A percentile compares a stretch with the other conserved stretches of the same genome.
Evolutionary conservation across 2,888 invertebrate species (phyloP).

Genomic region (Dolichopus griseipennis): DNA sequence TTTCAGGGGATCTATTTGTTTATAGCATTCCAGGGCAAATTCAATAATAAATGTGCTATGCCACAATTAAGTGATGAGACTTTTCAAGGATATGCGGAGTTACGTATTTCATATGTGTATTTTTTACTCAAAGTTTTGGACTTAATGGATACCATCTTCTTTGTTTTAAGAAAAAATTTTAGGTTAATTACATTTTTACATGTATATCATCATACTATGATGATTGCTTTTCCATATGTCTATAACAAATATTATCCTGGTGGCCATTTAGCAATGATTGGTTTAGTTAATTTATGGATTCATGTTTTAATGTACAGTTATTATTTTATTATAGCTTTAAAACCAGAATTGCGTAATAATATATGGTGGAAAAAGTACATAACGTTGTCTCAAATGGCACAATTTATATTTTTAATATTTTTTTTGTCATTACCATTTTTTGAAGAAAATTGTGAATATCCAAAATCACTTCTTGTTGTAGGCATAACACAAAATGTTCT

Average conservation of each 20-base stretch:
- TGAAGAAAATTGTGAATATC: conserved; percentile 50
- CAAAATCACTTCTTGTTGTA: conserved; percentile 47
- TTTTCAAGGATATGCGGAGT: background rate
- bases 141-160: conserved; percentile 57
- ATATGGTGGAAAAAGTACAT: conserved; percentile 74
- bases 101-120: conserved; percentile 47
- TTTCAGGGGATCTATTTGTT: background rate
- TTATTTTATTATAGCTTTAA: conserved; percentile 61
- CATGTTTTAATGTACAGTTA: conserved; percentile 73
- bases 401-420: conserved; percentile 50
- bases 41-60: background rate
- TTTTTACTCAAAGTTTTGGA: conserved; percentile 54
- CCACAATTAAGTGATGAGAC: background rate
- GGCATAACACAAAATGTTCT: conserved; percentile 58
- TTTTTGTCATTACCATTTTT: conserved; percentile 47
- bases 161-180: conserved; percentile 56
- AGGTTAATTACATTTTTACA: conserved; percentile 59
- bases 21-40: background rate
- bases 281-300: conserved; percentile 61
- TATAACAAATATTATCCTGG: conserved; percentile 51
- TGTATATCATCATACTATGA: conserved; percentile 61
- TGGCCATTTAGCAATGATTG: conserved; percentile 57
- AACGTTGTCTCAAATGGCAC: conserved; percentile 68
- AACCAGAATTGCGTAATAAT: conserved; percentile 58
- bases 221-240: conserved; percentile 50